A percentile compares a stretch with the other conserved stretches of the same genome.
These are phyloP conservation scores for Harpagoxenus sublaevis DNA, from an alignment of 2,888 invertebrate genomes.

Conservation along the genomic window DNA sequence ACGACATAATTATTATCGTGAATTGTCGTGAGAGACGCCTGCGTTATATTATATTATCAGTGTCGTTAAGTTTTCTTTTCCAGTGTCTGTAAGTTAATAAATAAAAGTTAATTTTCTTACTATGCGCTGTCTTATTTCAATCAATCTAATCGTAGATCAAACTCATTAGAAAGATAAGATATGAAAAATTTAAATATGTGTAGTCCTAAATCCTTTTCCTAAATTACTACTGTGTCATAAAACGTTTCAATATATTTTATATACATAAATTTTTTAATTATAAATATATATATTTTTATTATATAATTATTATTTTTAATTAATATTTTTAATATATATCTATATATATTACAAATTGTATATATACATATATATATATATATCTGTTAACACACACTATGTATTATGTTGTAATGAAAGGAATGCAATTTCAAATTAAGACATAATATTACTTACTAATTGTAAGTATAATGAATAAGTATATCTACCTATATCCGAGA, in stretches of 20 bases:
- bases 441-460: background rate
- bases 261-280: background rate
- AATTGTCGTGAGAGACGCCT: constrained; percentile 66
- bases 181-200: background rate
- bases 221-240: background rate
- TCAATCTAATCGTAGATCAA: background rate
- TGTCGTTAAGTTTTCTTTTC: constrained; percentile 80
- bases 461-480: too few relatives aligned
- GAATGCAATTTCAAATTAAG: background rate
- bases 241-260: background rate
- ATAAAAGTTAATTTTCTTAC: constrained; percentile 83
- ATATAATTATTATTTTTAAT: too few relatives aligned
- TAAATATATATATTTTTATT: too few relatives aligned
- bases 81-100: constrained; percentile 83
- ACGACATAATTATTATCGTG: constrained; percentile 33
- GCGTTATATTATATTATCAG: constrained; percentile 57
- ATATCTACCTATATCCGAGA: background rate
- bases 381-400: too few relatives aligned
- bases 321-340: background rate
- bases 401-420: background rate
- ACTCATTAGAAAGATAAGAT: background rate
- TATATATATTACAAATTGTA: background rate
- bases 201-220: background rate
- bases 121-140: constrained; percentile 36
- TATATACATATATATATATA: background rate